Evolutionary conservation across 2,888 invertebrate species (phyloP).

Genomic region (Didymodactylos carnosus): DNA sequence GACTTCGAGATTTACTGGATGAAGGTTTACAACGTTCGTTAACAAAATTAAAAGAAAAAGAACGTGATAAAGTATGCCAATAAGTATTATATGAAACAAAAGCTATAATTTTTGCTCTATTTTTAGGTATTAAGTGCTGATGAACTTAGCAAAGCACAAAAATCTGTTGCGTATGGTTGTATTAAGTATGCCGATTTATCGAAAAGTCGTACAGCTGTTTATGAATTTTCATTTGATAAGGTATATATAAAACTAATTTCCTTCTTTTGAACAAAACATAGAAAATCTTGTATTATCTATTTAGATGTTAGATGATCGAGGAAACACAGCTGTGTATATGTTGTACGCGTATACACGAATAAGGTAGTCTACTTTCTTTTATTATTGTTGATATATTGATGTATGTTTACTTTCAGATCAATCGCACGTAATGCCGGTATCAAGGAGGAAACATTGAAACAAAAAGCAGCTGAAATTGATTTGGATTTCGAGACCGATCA

Average conservation of each 20-base stretch:
- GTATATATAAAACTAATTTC: conserved; percentile 21
- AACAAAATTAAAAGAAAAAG: conserved; percentile 66
- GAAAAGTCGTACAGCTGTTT: conserved; percentile 75
- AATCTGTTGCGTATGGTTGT: conserved; percentile 86
- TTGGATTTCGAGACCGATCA: conserved; percentile 56
- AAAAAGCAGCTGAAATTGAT: conserved; percentile 39
- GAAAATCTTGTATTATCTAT: conserved; percentile 24
- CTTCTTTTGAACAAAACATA: neutral
- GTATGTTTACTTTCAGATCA: conserved; percentile 29
- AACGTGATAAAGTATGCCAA: conserved; percentile 48
- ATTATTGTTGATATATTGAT: conserved; percentile 19
- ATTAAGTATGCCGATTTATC: conserved; percentile 92
- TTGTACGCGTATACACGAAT: conserved; percentile 84
- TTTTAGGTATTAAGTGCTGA: conserved; percentile 47
- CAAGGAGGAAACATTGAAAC: conserved; percentile 38
- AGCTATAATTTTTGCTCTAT: conserved; percentile 18
- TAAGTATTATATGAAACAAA: too few species aligned
- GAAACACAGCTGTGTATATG: conserved; percentile 92
- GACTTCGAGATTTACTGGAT: conserved; percentile 63
- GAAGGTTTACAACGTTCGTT: conserved; percentile 63
- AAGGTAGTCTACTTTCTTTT: neutral
- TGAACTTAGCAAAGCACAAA: conserved; percentile 61
- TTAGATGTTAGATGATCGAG: conserved; percentile 82
- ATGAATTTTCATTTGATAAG: conserved; percentile 91
- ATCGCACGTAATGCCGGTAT: conserved; percentile 31